Evolutionary conservation across 2,888 invertebrate genomes (phyloP).

Genomic region (Agrotis segetum): DNA sequence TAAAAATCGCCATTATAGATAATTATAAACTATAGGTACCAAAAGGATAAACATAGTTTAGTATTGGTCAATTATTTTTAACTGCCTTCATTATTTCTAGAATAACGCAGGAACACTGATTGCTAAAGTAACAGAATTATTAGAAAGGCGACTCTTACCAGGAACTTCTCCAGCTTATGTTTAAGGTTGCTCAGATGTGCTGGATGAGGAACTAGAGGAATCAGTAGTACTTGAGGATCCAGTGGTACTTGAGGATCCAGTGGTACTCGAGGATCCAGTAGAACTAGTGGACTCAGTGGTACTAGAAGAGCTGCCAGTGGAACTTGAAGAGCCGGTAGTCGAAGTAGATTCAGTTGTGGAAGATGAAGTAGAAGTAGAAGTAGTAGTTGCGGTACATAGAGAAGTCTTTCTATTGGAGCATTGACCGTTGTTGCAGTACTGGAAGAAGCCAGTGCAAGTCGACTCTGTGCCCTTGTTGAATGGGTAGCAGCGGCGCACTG

Average conservation of each 20-base stretch:
- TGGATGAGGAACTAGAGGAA: constrained; percentile 41
- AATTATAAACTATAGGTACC: background rate
- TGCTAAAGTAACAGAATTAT: constrained; percentile 1
- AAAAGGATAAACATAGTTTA: background rate
- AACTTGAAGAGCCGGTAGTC: background rate
- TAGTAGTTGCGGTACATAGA: constrained; percentile 66
- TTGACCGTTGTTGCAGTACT: constrained; percentile 76
- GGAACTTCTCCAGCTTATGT: constrained; percentile 27
- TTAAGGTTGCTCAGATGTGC: background rate
- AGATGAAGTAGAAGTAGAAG: constrained; percentile 28
- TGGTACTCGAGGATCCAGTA: background rate
- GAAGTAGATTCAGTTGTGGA: constrained; percentile 41
- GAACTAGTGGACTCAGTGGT: background rate
- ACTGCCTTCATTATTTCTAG: background rate
- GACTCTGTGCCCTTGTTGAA: constrained; percentile 70
- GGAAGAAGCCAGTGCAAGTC: constrained; percentile 70
- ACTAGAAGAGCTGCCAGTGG: background rate
- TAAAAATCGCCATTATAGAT: no score
- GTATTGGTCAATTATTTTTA: background rate
- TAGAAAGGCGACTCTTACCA: constrained; percentile 29
- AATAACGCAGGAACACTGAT: background rate
- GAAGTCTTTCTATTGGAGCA: constrained; percentile 76
- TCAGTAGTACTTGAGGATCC: background rate
- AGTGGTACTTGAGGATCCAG: background rate
- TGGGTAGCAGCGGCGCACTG: constrained; percentile 70